Evolutionary conservation across 2,797 vertebrate genomes (phyloP).

Genomic region (Tapirus indicus): DNA sequence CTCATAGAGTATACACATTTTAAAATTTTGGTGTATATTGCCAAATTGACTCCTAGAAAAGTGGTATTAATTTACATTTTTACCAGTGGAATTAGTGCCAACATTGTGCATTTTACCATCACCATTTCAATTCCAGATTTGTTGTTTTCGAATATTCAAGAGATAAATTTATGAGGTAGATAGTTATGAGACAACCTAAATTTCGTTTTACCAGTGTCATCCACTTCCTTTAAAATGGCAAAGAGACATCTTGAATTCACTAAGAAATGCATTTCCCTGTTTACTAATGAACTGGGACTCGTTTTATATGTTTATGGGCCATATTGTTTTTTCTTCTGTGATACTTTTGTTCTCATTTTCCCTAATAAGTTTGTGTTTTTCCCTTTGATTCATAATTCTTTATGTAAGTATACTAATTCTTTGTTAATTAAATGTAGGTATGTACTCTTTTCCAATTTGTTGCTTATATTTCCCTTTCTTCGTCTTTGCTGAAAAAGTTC

Average conservation of each 20-base stretch:
- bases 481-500: background rate
- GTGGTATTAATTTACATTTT: background rate
- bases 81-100: background rate
- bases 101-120: background rate
- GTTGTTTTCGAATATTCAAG: background rate
- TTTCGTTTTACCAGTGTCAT: background rate
- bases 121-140: background rate
- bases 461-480: background rate
- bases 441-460: background rate
- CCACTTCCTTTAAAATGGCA: background rate
- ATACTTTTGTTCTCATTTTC: background rate
- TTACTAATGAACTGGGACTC: background rate
- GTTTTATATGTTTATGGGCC: background rate
- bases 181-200: background rate
- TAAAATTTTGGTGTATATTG: background rate
- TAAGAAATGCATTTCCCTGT: background rate
- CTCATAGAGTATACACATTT: background rate
- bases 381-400: background rate
- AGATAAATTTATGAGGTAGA: background rate
- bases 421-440: background rate
- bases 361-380: background rate
- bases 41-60: background rate
- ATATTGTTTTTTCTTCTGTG: constrained; percentile 18
- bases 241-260: background rate
- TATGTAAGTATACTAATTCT: background rate